Evolutionary conservation across 2,888 invertebrate species (phyloP), one percentile per base, ranked within the genome.

Genomic region (Synergus laeviventris): DNA sequence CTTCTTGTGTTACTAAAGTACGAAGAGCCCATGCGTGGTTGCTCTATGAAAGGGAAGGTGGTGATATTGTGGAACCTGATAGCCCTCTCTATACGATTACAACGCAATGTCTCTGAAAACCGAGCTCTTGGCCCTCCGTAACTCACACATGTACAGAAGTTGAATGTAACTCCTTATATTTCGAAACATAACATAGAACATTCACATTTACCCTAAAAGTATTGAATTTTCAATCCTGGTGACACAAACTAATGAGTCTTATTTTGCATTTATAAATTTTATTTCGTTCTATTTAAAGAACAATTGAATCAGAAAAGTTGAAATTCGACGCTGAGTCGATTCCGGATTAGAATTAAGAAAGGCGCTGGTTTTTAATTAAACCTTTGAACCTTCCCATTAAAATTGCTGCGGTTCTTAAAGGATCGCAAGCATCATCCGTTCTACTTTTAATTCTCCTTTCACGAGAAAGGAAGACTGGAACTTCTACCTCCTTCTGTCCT

Each of bases 1-100:
- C 86, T 88, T 82, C 88, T 89, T 86, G 80, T 81, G 79, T 89
- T 90, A 89, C 89, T 83, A 76, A 84, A 84, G 84, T 80, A 80
- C 76, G 81, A 83, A 86, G 83, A 80, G 81, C 78, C 81, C 76
- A 76, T 76, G 75, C 81, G 76, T 73, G 76, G 39, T 79, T 77
- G 74, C 74, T 81, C 79, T 77, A 79, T 77, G 79, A 78, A 79
- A 78, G 76, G 78, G 81, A 77, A 79, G 79, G 77, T 73, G 70
- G 77, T 77, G 78, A 78, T 74, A 80, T 78, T 78, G 75, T 77
- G 77, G 81, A 78, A 82, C 77, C 70, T 75, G 77, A 81, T 82
- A 82, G 73, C 78, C 74, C 60, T 80, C 76, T 78, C 81, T 78
- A 79, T 77, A 78, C 79, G 78, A 80, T 79, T 77, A 79, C 80